Percentiles rank a stretch among this genome's conserved stretches.
phyloP scores from a whole-genome alignment of 2,797 vertebrate species.

The Acridotheres tristis region DNA sequence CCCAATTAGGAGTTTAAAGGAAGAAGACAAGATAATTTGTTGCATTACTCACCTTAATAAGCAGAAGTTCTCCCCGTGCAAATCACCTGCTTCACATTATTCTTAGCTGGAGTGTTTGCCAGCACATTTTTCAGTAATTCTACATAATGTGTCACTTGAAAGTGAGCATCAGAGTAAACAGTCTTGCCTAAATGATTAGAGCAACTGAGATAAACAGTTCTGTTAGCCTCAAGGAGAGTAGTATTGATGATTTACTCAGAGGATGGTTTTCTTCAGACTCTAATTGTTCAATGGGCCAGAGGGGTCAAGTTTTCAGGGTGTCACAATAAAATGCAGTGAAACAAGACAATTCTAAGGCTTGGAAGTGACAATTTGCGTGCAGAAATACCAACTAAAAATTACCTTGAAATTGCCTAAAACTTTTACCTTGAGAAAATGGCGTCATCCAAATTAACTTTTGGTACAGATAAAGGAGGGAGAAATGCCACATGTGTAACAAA shows the following conservation, averaged over 20 bases:
- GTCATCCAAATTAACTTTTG: not conserved
- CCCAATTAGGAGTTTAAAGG: not conserved
- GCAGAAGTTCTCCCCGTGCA: not conserved
- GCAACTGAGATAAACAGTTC: not conserved
- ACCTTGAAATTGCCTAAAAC: no score
- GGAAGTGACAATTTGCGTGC: not conserved
- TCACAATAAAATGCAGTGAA: not conserved
- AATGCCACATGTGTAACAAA: not conserved
- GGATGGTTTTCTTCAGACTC: not conserved
- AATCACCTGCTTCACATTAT: not conserved
- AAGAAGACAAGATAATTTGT: not conserved
- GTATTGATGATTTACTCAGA: not conserved
- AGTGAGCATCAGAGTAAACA: conserved; percentile 33
- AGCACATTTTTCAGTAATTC: conserved; percentile 11
- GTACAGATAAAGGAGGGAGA: not conserved
- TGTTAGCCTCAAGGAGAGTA: not conserved
- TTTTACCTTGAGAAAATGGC: not conserved
- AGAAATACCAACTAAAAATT: not conserved
- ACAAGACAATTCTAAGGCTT: not conserved
- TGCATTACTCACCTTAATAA: not conserved
- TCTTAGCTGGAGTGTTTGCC: not conserved
- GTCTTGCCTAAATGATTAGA: not conserved
- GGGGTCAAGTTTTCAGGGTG: not conserved
- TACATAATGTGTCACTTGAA: not conserved
- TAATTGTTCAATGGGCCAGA: not conserved